These are phyloP conservation scores for Priocnemis perturbator DNA, from an alignment of 2,888 invertebrate genomes.

Conservation along the genomic window DNA sequence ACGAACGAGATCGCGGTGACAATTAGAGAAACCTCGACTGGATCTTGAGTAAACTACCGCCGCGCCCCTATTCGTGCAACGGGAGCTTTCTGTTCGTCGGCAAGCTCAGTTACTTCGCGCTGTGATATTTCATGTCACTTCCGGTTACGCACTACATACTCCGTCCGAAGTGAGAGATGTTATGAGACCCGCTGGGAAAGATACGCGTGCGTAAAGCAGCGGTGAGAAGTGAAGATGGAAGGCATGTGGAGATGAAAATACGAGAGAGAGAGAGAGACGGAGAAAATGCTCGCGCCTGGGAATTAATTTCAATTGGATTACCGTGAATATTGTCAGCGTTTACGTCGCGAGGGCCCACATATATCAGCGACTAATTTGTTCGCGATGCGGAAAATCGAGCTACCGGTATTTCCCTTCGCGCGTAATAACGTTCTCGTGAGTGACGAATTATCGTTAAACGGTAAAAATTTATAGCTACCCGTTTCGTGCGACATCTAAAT, in stretches of 20 bases:
- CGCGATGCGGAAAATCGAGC: constrained; percentile 33
- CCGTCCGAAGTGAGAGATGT: constrained; percentile 24
- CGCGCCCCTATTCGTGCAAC: neutral
- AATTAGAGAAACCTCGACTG: constrained; percentile 61
- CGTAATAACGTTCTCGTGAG: constrained; percentile 35
- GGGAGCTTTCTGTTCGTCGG: neutral
- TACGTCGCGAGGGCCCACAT: constrained; percentile 42
- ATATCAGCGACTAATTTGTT: constrained; percentile 27
- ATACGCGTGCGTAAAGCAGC: constrained; percentile 1
- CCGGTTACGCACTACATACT: constrained; percentile 53
- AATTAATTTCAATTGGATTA: constrained; percentile 62
- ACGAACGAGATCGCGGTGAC: constrained; percentile 55
- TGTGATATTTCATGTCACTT: constrained; percentile 64
- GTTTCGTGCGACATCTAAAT: too few species aligned
- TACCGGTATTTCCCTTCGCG: constrained; percentile 35
- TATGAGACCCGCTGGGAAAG: constrained; percentile 46
- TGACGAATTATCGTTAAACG: constrained; percentile 35
- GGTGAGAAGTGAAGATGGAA: neutral
- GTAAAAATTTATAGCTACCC: too few species aligned
- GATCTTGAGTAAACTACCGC: constrained; percentile 33
- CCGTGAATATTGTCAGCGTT: constrained; percentile 58
- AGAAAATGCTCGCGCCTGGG: constrained; percentile 41
- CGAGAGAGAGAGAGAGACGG: constrained; percentile 26
- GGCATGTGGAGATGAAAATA: constrained; percentile 33
- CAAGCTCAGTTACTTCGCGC: constrained; percentile 56